Evolutionary conservation across 2,888 invertebrate genomes (phyloP).

Genomic region (Byasa hedistus): DNA sequence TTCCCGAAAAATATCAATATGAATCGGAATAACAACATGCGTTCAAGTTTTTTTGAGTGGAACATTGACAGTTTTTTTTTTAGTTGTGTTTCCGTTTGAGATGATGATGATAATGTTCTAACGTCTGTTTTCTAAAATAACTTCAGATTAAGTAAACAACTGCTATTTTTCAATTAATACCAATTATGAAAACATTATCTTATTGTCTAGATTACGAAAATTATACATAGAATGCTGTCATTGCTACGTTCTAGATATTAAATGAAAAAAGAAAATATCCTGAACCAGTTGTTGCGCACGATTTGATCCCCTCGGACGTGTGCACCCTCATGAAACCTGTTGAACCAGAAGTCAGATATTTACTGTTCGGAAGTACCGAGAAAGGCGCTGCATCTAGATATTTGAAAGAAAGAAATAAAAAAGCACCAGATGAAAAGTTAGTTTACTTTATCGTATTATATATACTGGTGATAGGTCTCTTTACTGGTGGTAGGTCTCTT

Average conservation of each 20-base stretch:
- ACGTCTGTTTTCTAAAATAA: no score
- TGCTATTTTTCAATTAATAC: no score
- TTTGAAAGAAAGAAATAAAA: slow-evolving; percentile 67
- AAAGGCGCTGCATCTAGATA: slow-evolving; percentile 74
- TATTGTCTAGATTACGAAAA: no score
- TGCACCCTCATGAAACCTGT: slow-evolving; percentile 75
- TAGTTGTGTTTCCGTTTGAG: no score
- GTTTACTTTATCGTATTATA: neutral
- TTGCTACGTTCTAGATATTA: slow-evolving; percentile 37
- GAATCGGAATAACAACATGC: no score
- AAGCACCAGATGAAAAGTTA: slow-evolving; percentile 71
- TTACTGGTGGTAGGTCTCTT: no score
- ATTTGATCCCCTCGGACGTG: slow-evolving; percentile 45
- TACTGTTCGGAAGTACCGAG: slow-evolving; percentile 69
- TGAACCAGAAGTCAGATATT: slow-evolving; percentile 61
- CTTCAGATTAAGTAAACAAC: no score
- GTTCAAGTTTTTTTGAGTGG: no score
- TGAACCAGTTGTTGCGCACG: slow-evolving; percentile 43
- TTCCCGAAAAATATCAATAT: no score
- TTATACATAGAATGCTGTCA: neutral
- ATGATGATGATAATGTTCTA: no score
- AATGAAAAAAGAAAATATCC: slow-evolving; percentile 50
- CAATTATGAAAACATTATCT: no score
- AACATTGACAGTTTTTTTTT: no score
- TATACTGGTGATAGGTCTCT: neutral